phyloP scores from a whole-genome alignment of 2,888 invertebrate species.

The Bugula neritina region DNA sequence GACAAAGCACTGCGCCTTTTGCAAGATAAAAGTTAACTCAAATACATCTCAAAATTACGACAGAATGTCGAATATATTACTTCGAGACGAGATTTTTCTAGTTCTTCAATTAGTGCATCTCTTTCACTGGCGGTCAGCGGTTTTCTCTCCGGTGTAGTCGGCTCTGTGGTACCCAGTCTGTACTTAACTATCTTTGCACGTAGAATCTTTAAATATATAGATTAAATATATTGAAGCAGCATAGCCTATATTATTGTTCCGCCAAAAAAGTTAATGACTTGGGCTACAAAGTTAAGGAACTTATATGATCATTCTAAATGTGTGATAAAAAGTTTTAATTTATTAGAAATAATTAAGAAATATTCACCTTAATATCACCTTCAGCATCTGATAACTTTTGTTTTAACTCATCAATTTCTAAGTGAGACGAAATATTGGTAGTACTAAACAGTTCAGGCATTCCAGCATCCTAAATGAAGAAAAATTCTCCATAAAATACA shows the following conservation, averaged over 20 bases:
- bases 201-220: slow-evolving; percentile 46
- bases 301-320: too few species aligned
- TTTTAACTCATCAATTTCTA: slow-evolving; percentile 65
- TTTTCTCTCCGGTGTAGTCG: slow-evolving; percentile 43
- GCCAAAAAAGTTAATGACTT: too few species aligned
- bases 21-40: too few species aligned
- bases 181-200: slow-evolving; percentile 53
- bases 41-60: too few species aligned
- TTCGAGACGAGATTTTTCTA: slow-evolving; percentile 63
- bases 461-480: background rate
- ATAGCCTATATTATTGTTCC: too few species aligned
- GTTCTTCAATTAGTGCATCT: slow-evolving; percentile 64
- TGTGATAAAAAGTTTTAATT: too few species aligned
- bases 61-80: too few species aligned
- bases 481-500: too few species aligned
- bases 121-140: slow-evolving; percentile 58
- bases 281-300: too few species aligned
- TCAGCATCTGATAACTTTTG: slow-evolving; percentile 62
- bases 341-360: too few species aligned
- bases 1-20: too few species aligned
- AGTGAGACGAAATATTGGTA: slow-evolving; percentile 43
- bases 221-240: slow-evolving; percentile 23
- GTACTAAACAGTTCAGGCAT: background rate
- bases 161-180: slow-evolving; percentile 50
- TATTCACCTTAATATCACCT: slow-evolving; percentile 55